phyloP scores from a whole-genome alignment of 2,888 invertebrate genomes.

The Cacoxenus indagator region DNA sequence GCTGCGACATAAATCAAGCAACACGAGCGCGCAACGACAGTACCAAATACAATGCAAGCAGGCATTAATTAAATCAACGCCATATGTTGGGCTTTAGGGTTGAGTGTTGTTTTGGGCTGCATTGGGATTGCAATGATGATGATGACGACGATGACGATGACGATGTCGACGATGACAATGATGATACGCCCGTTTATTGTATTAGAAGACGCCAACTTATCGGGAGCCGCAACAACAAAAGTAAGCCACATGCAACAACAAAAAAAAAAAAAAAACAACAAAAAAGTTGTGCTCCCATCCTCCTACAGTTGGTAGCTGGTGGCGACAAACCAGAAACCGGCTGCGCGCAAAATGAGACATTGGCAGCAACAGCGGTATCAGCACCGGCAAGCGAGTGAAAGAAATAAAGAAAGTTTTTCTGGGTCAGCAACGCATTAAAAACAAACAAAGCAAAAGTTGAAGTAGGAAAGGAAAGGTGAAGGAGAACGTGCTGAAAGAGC shows the following conservation, averaged over 20 bases:
- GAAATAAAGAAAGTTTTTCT: slow-evolving; percentile 53
- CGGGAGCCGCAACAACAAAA: neutral
- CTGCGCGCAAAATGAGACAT: neutral
- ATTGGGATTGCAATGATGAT: neutral
- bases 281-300: neutral
- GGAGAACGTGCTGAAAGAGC: neutral
- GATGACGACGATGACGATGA: too few species aligned
- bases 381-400: neutral
- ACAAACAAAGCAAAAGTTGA: slow-evolving; percentile 39
- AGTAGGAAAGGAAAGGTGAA: slow-evolving; percentile 2
- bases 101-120: neutral
- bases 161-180: neutral
- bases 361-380: neutral
- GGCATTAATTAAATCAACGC: slow-evolving; percentile 19
- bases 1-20: slow-evolving; percentile 17
- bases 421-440: slow-evolving; percentile 59
- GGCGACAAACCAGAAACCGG: slow-evolving; percentile 6
- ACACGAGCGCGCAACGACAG: slow-evolving; percentile 14
- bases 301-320: neutral
- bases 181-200: neutral
- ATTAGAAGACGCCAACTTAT: neutral
- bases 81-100: neutral
- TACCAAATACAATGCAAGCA: slow-evolving; percentile 16
- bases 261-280: neutral
- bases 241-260: neutral